phyloP scores from a whole-genome alignment of 2,888 invertebrate genomes.

The Diaphora mendica region DNA sequence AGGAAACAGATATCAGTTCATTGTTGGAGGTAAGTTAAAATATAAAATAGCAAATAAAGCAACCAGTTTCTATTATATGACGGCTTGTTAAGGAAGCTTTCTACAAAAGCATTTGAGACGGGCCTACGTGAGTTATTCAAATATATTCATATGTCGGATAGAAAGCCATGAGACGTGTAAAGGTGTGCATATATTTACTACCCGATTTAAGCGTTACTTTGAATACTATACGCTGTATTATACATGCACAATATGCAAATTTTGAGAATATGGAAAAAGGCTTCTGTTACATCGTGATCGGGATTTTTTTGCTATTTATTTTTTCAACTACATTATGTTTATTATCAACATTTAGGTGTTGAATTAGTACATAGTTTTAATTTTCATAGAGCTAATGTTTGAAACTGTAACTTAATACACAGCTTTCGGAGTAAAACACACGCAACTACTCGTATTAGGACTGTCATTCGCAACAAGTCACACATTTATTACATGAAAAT shows the following conservation, averaged over 20 bases:
- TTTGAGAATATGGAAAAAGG: slow-evolving; percentile 18
- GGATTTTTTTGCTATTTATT: neutral
- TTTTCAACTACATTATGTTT: neutral
- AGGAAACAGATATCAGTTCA: slow-evolving; percentile 28
- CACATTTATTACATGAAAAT: neutral
- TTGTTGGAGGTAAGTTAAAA: slow-evolving; percentile 31
- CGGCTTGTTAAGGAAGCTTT: slow-evolving; percentile 51
- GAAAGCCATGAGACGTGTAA: slow-evolving; percentile 59
- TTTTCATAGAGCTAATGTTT: neutral
- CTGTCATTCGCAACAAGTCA: too few species aligned
- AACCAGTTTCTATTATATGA: slow-evolving; percentile 45
- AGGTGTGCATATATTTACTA: slow-evolving; percentile 47
- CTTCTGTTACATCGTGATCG: slow-evolving; percentile 9
- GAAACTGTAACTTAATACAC: neutral
- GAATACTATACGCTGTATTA: slow-evolving; percentile 34
- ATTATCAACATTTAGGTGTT: neutral
- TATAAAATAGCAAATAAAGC: slow-evolving; percentile 42
- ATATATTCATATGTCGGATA: slow-evolving; percentile 72
- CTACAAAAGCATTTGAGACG: slow-evolving; percentile 58
- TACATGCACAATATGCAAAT: slow-evolving; percentile 39
- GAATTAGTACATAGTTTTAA: neutral
- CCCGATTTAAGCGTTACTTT: slow-evolving; percentile 37
- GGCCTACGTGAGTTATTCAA: slow-evolving; percentile 72
- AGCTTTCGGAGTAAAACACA: too few species aligned
- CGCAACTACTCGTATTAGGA: too few species aligned